These are phyloP conservation scores for Narcine bancroftii DNA, from an alignment of 2,113 vertebrate genomes.

Conservation along the genomic window DNA sequence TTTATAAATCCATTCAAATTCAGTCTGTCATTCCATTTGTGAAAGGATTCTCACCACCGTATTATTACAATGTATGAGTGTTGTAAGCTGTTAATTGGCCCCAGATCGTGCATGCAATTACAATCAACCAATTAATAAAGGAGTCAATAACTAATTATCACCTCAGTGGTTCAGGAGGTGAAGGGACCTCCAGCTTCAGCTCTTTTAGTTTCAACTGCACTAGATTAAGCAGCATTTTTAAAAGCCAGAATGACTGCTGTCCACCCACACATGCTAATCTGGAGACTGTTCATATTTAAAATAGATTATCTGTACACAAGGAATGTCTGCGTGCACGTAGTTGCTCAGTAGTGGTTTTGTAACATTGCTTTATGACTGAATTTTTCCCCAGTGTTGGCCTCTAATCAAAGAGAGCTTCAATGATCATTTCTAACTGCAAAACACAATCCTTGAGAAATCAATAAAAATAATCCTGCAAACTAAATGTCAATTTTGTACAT, in stretches of 20 bases:
- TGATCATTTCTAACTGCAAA: neutral
- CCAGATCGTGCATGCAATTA: neutral
- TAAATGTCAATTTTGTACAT: neutral
- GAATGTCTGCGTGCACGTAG: neutral
- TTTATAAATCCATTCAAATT: neutral
- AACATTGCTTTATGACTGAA: neutral
- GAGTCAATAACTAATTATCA: neutral
- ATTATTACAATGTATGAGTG: neutral
- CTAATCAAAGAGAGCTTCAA: neutral
- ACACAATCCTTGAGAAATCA: neutral
- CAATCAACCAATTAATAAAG: neutral
- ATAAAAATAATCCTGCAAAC: neutral
- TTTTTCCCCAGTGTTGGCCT: neutral
- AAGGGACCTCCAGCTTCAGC: neutral
- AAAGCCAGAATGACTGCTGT: conserved; percentile 21
- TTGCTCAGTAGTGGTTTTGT: neutral
- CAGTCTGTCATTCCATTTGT: neutral
- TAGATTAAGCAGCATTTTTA: neutral
- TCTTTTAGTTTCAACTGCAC: neutral
- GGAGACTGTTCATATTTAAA: conserved; percentile 14
- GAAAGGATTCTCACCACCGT: neutral
- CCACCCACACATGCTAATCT: neutral
- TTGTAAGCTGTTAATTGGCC: neutral
- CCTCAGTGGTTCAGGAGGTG: neutral
- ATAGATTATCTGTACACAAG: conserved; percentile 12